Percentiles rank a stretch among this genome's conserved stretches.
phyloP scores from a whole-genome alignment of 2,888 invertebrate genomes.

The Ctena decussata region DNA sequence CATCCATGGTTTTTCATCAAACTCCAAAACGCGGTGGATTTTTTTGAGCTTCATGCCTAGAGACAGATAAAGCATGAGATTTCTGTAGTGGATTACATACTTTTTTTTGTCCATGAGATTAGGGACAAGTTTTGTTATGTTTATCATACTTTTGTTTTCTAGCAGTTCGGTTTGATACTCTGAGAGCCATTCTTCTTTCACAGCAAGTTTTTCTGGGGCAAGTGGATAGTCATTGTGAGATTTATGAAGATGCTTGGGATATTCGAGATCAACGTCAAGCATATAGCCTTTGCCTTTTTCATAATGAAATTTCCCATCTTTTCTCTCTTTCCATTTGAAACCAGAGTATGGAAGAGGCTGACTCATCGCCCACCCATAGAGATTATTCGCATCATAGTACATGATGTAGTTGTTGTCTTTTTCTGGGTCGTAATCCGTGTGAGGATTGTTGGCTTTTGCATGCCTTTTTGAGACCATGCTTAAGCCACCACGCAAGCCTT shows the following conservation, averaged over 20 bases:
- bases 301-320: conserved; percentile 50
- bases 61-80: conserved; percentile 77
- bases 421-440: conserved; percentile 32
- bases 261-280: conserved; percentile 30
- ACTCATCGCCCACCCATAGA: conserved; percentile 54
- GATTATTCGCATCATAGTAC: conserved; percentile 57
- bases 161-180: conserved; percentile 63
- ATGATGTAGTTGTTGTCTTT: conserved; percentile 37
- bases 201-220: conserved; percentile 64
- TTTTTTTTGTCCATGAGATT: conserved; percentile 68
- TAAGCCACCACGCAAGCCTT: conserved; percentile 64
- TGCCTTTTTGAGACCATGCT: conserved; percentile 72
- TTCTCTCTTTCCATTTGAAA: conserved; percentile 78
- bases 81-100: conserved; percentile 84
- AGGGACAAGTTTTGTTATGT: conserved; percentile 56
- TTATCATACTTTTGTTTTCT: conserved; percentile 45
- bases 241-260: conserved; percentile 38
- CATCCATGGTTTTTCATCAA: conserved; percentile 79
- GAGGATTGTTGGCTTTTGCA: conserved; percentile 77
- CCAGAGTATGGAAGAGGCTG: conserved; percentile 71
- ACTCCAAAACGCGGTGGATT: conserved; percentile 80
- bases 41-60: conserved; percentile 74
- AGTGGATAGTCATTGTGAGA: conserved; percentile 42
- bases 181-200: conserved; percentile 64
- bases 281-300: conserved; percentile 26